phyloP scores from a whole-genome alignment of 2,113 vertebrate species.

The Canis aureus region DNA sequence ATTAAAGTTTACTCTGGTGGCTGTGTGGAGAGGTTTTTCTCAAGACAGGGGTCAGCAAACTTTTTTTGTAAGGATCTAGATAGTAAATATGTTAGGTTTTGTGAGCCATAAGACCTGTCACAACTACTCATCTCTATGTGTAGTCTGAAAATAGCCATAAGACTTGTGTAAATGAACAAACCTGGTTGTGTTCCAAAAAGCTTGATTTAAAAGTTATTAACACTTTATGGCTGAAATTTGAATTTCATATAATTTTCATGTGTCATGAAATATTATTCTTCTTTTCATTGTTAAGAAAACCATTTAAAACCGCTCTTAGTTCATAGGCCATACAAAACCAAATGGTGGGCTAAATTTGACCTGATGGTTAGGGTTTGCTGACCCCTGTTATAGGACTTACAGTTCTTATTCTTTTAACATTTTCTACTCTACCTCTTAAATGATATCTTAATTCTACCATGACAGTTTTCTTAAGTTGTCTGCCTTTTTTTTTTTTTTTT shows the following conservation, averaged over 20 bases:
- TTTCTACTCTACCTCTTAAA: not conserved
- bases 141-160: not conserved
- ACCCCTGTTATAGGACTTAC: not conserved
- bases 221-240: not conserved
- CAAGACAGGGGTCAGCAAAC: not conserved
- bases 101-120: not conserved
- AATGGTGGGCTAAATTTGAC: not conserved
- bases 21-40: not conserved
- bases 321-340: not conserved
- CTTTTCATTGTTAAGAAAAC: not conserved
- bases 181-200: not conserved
- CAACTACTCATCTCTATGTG: not conserved
- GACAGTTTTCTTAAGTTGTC: not conserved
- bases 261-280: not conserved
- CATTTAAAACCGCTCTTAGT: not conserved
- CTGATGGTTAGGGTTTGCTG: not conserved
- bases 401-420: not conserved
- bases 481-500: not conserved
- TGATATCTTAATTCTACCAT: not conserved
- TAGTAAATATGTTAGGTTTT: not conserved
- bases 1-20: not conserved
- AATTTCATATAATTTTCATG: not conserved
- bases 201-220: not conserved
- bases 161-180: not conserved
- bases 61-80: not conserved